These are phyloP conservation scores for Rhabdornis inornatus DNA, from an alignment of 2,113 vertebrate genomes.

Conservation along the genomic window DNA sequence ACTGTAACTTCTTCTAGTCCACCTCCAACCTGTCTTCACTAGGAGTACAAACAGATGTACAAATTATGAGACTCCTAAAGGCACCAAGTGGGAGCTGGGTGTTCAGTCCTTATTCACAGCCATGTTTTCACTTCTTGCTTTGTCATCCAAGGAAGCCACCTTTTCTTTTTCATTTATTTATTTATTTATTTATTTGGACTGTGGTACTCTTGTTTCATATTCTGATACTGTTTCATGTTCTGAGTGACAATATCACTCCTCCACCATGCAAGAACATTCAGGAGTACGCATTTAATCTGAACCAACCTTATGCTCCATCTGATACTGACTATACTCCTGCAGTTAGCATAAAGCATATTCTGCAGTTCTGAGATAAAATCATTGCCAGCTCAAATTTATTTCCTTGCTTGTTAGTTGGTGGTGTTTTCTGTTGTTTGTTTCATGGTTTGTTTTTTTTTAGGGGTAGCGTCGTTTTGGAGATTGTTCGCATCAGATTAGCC, in stretches of 20 bases:
- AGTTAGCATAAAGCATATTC: neutral
- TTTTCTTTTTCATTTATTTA: neutral
- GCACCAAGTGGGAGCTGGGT: neutral
- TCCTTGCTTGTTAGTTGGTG: neutral
- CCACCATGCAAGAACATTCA: neutral
- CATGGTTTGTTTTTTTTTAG: rapidly evolving
- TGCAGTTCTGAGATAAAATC: neutral
- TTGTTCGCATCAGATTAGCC: neutral
- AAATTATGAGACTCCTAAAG: neutral
- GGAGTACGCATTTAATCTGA: neutral
- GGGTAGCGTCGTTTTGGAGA: neutral
- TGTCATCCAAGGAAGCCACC: neutral
- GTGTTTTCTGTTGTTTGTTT: neutral
- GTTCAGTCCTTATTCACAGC: neutral
- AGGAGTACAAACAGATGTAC: neutral
- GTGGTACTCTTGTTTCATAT: neutral
- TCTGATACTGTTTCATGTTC: neutral
- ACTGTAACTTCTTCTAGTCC: neutral
- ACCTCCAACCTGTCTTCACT: neutral
- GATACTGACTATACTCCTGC: neutral
- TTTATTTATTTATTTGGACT: neutral
- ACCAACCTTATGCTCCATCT: neutral
- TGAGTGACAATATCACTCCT: neutral
- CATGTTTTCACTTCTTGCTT: neutral
- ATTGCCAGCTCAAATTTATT: neutral